Evolutionary conservation across 2,797 vertebrate species (phyloP), one percentile per base, ranked within the genome.

Genomic region (Margarornis squamiger): DNA sequence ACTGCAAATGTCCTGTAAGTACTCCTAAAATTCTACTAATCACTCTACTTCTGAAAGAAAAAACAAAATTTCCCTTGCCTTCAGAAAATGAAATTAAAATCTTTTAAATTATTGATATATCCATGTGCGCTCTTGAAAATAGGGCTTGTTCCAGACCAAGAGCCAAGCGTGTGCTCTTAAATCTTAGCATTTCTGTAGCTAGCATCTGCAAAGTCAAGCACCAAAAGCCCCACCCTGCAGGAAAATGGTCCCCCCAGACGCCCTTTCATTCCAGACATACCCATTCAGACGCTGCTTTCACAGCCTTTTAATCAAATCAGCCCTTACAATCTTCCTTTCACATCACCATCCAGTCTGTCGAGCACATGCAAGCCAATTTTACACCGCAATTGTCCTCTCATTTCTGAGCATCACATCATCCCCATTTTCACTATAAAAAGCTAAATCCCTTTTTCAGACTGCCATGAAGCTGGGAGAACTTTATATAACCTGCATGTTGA

Each of bases 271-370:
- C 90, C 83, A 95, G 86, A 84, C 88, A 70, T 70, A 72, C 59
- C 57, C 83, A 90, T 93, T 95, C 92, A 97, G 87, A 70, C 0
- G 0, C 61, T 72, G 82, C 90, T 82, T 97, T 92, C 92, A 93
- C 88, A 86, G 86, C 27, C 63, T 92, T 95, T 93, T 96, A 86
- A 93, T 93, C 90, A 88, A 88, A 90, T 86, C 91, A 95, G 14
- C 67, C 74, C 67, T 78, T 61, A 76, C 86, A 94, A 82, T 92
- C 91, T 95, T 96, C 86, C 80, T 90, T 95, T 96, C 91, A 95
- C 73, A 88, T 85, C 86, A 85, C 74, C 78, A 48, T 76, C 90
- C 77, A 38, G 67, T 79, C 90, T 94, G 76, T 61, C 11, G 2
- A 0, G 1, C 71, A 85, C 63, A 88, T 52, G 77, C 77, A 90